Evolutionary conservation across 2,113 vertebrate genomes (phyloP), one percentile per base, ranked within the genome.

Genomic region (Pandion haliaetus): DNA sequence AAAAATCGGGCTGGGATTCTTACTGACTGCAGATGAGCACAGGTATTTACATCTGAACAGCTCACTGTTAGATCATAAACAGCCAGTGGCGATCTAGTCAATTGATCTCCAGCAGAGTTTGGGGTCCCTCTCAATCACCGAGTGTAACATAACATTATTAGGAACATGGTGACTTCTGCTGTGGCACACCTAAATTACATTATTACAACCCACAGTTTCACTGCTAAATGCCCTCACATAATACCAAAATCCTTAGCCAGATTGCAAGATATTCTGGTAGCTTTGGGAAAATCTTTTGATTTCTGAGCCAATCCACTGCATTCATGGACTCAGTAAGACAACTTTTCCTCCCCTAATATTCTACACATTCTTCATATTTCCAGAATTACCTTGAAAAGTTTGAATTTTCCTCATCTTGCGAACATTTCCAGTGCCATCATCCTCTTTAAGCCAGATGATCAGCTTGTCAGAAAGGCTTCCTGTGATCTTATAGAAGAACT

Each of bases 401-500:
- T 98, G 73, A 71, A 99, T 73, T 97, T 98, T 99, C 90, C 91
- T 98, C 96, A 99, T 86, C 90, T 94, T 99, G 63, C 98, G 98
- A 58, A 99, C 44, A 1, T 74, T 97, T 84, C 99, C 99, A 1
- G 99, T 98, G 76, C 98, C 96, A 24, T 99, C 99, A n/a, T 99
- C 99, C 65, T 97, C 97, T 77, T 98, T 99, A 83, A 98, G 86
- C 99, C 99, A 99, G 90, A 99, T 32, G 29, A 98, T 91, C 9
- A 99, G 98, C 54, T 97, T 98, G 95, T 99, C 99, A 34, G 95
- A 95, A 15, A 65, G 31, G 74, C 97, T 98, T 66, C 99, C 99
- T 0, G 98, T 98, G 97, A 98, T 99, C 96, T 98, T 99, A 17
- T 99, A 99, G 97, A 99, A 99, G 93, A 99, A 99, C 95, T 99